Evolutionary conservation across 2,797 vertebrate genomes (phyloP).

Genomic region (Netta rufina): DNA sequence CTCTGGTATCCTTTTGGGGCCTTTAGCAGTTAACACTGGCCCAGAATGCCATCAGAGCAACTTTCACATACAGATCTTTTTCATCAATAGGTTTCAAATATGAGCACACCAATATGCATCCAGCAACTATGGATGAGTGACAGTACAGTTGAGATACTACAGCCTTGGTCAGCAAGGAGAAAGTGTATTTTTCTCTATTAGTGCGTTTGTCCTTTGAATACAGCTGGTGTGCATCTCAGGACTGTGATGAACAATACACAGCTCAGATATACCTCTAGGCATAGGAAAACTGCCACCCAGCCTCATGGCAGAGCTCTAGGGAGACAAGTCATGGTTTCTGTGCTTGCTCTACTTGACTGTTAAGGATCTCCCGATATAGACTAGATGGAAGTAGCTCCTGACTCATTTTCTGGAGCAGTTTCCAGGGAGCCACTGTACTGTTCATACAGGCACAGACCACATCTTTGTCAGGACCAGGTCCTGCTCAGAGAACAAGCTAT

Average conservation of each 20-base stretch:
- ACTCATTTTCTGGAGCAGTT: neutral
- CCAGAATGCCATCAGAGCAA: neutral
- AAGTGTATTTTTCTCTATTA: neutral
- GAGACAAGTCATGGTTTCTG: neutral
- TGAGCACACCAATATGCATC: neutral
- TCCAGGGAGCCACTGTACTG: neutral
- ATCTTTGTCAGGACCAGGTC: neutral
- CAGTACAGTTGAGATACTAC: rapidly evolving
- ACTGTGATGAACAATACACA: neutral
- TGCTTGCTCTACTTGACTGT: neutral
- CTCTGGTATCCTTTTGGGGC: neutral
- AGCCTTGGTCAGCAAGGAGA: neutral
- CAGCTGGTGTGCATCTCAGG: neutral
- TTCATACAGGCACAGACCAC: neutral
- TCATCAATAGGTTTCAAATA: neutral
- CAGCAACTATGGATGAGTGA: neutral
- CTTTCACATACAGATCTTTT: neutral
- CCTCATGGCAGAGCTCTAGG: neutral
- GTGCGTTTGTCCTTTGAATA: neutral
- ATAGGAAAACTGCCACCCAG: neutral
- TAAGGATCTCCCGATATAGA: neutral
- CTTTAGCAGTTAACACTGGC: neutral
- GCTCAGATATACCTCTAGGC: neutral
- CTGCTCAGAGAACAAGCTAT: neutral
- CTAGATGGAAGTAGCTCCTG: neutral